Base-by-base conservation (phyloP, 64 coral and sea anemone species). In the Acropora tenuis region DNA sequence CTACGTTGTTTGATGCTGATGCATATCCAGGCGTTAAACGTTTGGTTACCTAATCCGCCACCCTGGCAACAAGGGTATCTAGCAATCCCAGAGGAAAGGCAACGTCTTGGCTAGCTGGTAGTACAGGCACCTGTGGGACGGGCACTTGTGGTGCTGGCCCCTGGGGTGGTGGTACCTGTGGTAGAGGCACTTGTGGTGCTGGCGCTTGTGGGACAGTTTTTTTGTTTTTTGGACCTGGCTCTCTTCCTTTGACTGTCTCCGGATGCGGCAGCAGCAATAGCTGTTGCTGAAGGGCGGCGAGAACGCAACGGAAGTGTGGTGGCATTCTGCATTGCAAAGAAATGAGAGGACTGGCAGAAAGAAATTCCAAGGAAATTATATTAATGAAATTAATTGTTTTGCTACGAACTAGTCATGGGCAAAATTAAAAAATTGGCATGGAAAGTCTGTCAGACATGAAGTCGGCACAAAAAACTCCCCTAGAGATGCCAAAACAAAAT, bases 381-480 rank as follows among this genome's bases (percentile, higher is more conserved):
- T 41, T 65, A 84, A 84, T 52, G 57, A 84, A 84, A 84, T 15
- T 84, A 46, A 67, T 65, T 84, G 59, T 59, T 65, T 63, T 63
- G 67, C 30, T 65, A 84, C 65, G 20, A 67, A 15, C 57, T 65
- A 65, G 80, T 46, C 20, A 59, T 84, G 80, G 57, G 65, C 4
- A 84, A 84, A 61, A 42, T 41, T 65, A 84, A 43, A 52, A 84
- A 84, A 11, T 41, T 84, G 57, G 80, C 55, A 67, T 55, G 80
- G 46, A 84, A 83, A 83, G 80, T 66, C 80, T 83, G 80, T 81
- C 48, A 81, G 48, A 81, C 78, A 81, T 50, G 41, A 84, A 84
- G 57, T 84, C 80, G 80, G 45, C 18, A 67, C 57, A 84, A 66
- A 83, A 84, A 67, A 45, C 45, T 84, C 80, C 80, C 80, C 41